Evolutionary conservation across 2,888 invertebrate species (phyloP).

Genomic region (Zygothrica quintamaculata): DNA sequence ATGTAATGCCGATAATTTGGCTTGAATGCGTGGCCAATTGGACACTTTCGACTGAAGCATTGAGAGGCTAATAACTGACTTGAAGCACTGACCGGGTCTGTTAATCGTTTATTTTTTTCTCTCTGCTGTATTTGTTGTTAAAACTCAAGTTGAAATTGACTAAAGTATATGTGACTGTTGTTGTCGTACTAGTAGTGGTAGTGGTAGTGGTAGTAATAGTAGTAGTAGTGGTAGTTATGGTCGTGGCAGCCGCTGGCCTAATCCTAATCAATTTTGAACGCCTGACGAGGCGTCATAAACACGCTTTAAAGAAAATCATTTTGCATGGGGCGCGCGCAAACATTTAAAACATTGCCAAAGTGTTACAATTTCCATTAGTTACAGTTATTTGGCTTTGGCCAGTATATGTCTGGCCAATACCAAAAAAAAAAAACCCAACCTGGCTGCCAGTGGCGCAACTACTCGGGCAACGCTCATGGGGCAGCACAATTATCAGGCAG

Average conservation of each 20-base stretch:
- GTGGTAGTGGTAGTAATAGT: no score
- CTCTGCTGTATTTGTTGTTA: background rate
- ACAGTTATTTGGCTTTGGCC: constrained; percentile 73
- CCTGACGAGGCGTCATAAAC: constrained; percentile 79
- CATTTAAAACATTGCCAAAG: constrained; percentile 74
- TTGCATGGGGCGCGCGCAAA: constrained; percentile 48
- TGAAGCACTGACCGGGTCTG: constrained; percentile 36
- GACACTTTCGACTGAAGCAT: constrained; percentile 42
- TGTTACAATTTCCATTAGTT: constrained; percentile 80
- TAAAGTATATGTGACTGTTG: constrained; percentile 4
- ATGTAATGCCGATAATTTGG: constrained; percentile 76
- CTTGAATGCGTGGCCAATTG: constrained; percentile 67
- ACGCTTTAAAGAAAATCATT: constrained; percentile 69
- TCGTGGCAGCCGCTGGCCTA: constrained; percentile 55
- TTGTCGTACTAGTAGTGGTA: no score
- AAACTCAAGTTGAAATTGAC: background rate
- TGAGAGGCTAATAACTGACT: constrained; percentile 54
- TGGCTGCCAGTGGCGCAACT: constrained; percentile 68
- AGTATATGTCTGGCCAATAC: constrained; percentile 28
- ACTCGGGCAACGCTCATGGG: constrained; percentile 31
- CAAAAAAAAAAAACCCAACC: no score
- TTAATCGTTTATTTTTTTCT: constrained; percentile 45
- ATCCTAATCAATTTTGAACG: constrained; percentile 78
- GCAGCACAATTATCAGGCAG: constrained; percentile 70
- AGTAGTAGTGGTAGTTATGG: no score